Evolutionary conservation across 2,797 vertebrate species (phyloP), one percentile per base, ranked within the genome.

Genomic region (Synaphobranchus kaupii): DNA sequence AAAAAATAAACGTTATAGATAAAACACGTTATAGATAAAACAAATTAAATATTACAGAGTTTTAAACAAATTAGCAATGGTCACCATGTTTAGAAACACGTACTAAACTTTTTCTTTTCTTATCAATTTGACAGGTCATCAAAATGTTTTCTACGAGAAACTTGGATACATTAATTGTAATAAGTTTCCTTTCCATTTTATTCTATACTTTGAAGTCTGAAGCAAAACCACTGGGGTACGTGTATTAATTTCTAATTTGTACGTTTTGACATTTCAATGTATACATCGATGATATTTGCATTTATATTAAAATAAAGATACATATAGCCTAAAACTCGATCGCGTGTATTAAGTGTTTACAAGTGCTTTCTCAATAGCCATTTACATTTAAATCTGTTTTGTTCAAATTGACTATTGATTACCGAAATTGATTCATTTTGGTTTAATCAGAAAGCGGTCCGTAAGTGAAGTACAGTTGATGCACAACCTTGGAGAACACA

Each of bases 391-490:
- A 83, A 12, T 28, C 15, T 54, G n/a, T 63, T 82, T 20, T 50
- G 10, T 83, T 47, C 15, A 4, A 50, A 28, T 25, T 28, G 50
- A 4, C 25, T 15, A 48, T 25, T 78, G 52, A 7, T 25, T 1
- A 44, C 58, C 66, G 1, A 84, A 84, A 66, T 39, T 20, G 58
- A 39, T 54, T 28, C 78, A 25, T 88, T 68, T 39, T 52, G n/a
- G 28, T 47, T 87, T 31, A 9, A 82, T 50, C 91, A 99, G 98
- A 85, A 98, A 96, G 87, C 93, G 98, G 90, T 95, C 98, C 0
- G 96, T 99, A 87, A 97, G 97, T 50, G 98, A 99, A 92, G 97
- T 98, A 90, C 98, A 99, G 91, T 86, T 98, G 28, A 99, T 99
- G 98, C 98, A 99, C 88, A 95, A 98, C 88, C 90, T 96, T 1